These are phyloP conservation scores for Galerucella nymphaeae DNA, from an alignment of 2,888 invertebrate species.

Conservation along the genomic window DNA sequence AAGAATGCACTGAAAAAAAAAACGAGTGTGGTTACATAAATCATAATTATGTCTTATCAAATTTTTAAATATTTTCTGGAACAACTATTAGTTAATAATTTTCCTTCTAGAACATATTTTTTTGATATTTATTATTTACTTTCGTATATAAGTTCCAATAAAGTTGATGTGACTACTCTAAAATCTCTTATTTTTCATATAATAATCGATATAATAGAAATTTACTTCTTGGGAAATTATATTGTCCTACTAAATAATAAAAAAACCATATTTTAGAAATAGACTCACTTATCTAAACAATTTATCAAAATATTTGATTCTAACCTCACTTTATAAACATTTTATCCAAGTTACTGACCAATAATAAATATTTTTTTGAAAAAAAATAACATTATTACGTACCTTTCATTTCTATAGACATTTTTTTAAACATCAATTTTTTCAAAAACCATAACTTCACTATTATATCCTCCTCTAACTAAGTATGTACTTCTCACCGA, in stretches of 20 bases:
- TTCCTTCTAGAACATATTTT: no score
- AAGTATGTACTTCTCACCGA: background rate
- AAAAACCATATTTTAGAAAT: no score
- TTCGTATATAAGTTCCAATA: no score
- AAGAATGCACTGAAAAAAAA: background rate
- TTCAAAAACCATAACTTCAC: background rate
- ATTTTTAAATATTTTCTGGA: background rate
- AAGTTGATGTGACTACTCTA: no score
- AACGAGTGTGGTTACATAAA: background rate
- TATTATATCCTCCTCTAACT: background rate
- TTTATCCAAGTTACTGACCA: no score
- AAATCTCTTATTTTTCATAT: no score
- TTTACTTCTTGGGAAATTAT: no score
- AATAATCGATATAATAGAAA: no score
- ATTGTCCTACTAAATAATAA: no score
- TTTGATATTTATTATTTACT: no score
- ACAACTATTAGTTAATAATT: background rate
- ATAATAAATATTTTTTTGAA: background rate
- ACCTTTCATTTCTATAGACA: background rate
- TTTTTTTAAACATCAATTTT: background rate
- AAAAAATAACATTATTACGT: background rate
- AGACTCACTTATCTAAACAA: no score
- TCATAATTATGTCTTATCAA: no score
- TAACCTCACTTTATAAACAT: background rate
- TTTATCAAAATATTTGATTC: background rate